A percentile compares a stretch with the other conserved stretches of the same genome.
These are phyloP conservation scores for Ailuropoda melanoleuca DNA, from an alignment of 2,113 vertebrate genomes.

Conservation along the genomic window DNA sequence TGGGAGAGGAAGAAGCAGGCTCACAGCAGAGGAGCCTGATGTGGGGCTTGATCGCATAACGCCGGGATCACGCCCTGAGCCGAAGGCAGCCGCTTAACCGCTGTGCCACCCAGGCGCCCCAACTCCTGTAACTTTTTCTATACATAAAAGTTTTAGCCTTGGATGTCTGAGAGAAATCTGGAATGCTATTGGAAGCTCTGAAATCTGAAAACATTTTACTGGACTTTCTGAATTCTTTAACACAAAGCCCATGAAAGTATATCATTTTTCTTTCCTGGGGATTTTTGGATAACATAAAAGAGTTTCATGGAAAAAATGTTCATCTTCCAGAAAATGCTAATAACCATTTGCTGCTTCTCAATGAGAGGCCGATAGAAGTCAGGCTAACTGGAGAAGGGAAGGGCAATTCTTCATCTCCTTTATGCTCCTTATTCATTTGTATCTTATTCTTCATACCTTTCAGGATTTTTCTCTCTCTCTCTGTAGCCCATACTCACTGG, in stretches of 20 bases:
- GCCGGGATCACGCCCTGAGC: too few species aligned
- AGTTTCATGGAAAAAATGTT: conserved; percentile 19
- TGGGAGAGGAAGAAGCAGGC: too few species aligned
- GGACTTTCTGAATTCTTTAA: conserved; percentile 23
- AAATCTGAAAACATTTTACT: conserved; percentile 6
- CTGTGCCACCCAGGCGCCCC: too few species aligned
- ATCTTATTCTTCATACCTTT: neutral
- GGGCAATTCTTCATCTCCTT: neutral
- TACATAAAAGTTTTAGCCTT: neutral
- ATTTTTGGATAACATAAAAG: conserved; percentile 40
- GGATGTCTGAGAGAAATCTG: conserved; percentile 12
- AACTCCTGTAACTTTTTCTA: neutral
- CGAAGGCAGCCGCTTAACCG: too few species aligned
- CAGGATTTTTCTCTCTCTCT: neutral
- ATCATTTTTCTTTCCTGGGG: conserved; percentile 30
- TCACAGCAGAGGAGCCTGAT: too few species aligned
- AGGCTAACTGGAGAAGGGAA: neutral
- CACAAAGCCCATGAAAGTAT: neutral
- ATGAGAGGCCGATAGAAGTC: neutral
- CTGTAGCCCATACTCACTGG: neutral
- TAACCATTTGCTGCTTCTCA: conserved; percentile 34
- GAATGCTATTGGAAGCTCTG: conserved; percentile 21
- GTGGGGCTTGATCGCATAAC: too few species aligned
- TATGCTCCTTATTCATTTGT: neutral
- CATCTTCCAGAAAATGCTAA: conserved; percentile 16